Percentiles rank a stretch among this genome's conserved stretches.
phyloP scores from a whole-genome alignment of 2,888 invertebrate genomes.

The Phyllotreta cruciferae region DNA sequence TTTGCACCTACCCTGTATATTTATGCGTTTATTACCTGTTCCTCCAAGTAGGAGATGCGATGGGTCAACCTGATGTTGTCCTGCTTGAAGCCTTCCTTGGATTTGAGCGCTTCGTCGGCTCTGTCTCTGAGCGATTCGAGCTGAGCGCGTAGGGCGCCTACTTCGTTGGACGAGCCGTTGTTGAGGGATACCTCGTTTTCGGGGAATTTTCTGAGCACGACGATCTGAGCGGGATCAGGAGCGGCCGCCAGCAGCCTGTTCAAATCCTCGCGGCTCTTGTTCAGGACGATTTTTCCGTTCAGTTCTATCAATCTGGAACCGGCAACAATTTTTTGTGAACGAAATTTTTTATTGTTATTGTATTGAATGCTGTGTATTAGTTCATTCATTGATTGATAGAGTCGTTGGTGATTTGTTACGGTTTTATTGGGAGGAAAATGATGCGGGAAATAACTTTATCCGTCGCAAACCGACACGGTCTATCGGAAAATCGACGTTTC shows the following conservation, averaged over 20 bases:
- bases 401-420: background rate
- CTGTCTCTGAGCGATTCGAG: slow-evolving; percentile 66
- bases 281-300: slow-evolving; percentile 77
- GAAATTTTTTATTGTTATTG: too few relatives aligned
- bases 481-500: too few relatives aligned
- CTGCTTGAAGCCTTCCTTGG: slow-evolving; percentile 71
- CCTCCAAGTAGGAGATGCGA: slow-evolving; percentile 87
- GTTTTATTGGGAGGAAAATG: too few relatives aligned
- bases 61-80: slow-evolving; percentile 87
- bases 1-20: too few relatives aligned
- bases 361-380: background rate
- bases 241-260: slow-evolving; percentile 69
- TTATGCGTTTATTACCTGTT: slow-evolving; percentile 72
- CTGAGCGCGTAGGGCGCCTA: slow-evolving; percentile 65
- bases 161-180: slow-evolving; percentile 57
- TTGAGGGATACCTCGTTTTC: slow-evolving; percentile 48
- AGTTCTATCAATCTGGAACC: slow-evolving; percentile 76
- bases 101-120: slow-evolving; percentile 69
- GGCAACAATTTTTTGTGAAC: background rate
- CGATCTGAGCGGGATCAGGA: slow-evolving; percentile 70
- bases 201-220: slow-evolving; percentile 63
- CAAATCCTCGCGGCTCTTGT: slow-evolving; percentile 74
- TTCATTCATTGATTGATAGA: background rate
- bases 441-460: too few relatives aligned
- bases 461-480: too few relatives aligned